Conservation (phyloP, 1,140 invertebrate species). For the Daktulosphaira vitifoliae region DNA sequence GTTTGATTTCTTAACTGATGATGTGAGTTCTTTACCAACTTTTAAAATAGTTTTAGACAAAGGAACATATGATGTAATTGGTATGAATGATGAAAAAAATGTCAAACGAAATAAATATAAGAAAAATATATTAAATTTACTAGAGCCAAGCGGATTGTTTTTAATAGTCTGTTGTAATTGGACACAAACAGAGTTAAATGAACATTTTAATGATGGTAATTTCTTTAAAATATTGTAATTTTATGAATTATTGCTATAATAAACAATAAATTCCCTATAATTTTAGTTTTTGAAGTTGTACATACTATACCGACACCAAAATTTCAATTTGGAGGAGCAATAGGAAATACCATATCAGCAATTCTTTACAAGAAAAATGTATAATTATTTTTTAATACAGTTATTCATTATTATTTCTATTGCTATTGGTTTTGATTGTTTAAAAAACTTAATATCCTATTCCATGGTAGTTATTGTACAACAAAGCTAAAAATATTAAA, state of each 20-base stretch:
- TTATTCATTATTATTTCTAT: too few relatives aligned
- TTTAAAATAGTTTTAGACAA: constrained; percentile 15
- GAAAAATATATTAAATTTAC: constrained; percentile 6
- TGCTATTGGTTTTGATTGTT: too few relatives aligned
- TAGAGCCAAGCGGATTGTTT: constrained; percentile 16
- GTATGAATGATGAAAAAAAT: constrained; percentile 24
- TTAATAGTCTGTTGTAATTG: constrained; percentile 23
- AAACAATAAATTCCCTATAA: too few relatives aligned
- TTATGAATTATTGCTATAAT: too few relatives aligned
- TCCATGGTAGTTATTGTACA: constrained; percentile 4
- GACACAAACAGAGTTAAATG: constrained; percentile 21
- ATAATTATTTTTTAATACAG: too few relatives aligned
- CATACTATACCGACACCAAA: constrained; percentile 14
- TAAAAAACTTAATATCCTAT: neutral
- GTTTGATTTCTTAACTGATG: constrained; percentile 13
- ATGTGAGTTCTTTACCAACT: neutral
- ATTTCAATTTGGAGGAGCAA: constrained; percentile 23
- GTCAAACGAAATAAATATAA: constrained; percentile 19
- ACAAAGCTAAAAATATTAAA: neutral
- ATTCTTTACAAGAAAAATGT: constrained; percentile 24
- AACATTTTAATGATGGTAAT: constrained; percentile 19
- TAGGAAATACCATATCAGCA: constrained; percentile 20
- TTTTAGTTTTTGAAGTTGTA: neutral
- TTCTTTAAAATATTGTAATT: too few relatives aligned
- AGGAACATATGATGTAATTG: constrained; percentile 23